These are phyloP conservation scores for Brachystomella parvula DNA, from an alignment of 1,140 invertebrate genomes.

Conservation along the genomic window DNA sequence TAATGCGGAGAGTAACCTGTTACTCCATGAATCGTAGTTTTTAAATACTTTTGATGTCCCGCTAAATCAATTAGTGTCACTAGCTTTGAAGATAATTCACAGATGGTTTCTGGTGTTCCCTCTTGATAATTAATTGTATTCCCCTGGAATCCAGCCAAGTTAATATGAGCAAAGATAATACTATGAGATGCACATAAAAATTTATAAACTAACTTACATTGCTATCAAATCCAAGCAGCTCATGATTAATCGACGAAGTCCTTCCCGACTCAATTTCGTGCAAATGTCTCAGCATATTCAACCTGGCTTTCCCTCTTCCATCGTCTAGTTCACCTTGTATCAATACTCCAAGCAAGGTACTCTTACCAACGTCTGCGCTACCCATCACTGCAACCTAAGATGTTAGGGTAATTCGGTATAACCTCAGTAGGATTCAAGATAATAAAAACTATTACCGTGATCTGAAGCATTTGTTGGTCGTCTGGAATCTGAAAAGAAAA, in stretches of 20 bases:
- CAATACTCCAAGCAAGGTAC: conserved; percentile 83
- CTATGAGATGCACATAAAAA: neutral
- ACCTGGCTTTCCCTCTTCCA: conserved; percentile 80
- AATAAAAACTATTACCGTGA: no score
- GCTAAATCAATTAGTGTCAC: conserved; percentile 94
- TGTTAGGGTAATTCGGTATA: neutral
- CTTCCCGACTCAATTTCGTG: conserved; percentile 94
- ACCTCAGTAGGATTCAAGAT: no score
- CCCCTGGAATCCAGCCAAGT: conserved; percentile 45
- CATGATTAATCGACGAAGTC: conserved; percentile 92
- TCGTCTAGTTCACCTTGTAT: conserved; percentile 94
- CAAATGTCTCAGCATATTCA: conserved; percentile 92
- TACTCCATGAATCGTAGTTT: conserved; percentile 88
- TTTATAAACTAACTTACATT: conserved; percentile 45
- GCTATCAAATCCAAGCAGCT: conserved; percentile 88
- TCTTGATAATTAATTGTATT: conserved; percentile 80
- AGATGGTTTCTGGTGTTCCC: conserved; percentile 88
- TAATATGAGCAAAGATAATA: neutral
- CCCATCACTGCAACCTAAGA: conserved; percentile 72
- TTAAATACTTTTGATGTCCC: conserved; percentile 90
- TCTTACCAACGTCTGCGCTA: conserved; percentile 77
- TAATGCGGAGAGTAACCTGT: conserved; percentile 92
- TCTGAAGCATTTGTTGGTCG: conserved; percentile 79
- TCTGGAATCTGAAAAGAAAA: conserved; percentile 58
- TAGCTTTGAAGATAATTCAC: conserved; percentile 77